Base-by-base conservation (phyloP, 2,113 vertebrate species). In the Callospermophilus lateralis region DNA sequence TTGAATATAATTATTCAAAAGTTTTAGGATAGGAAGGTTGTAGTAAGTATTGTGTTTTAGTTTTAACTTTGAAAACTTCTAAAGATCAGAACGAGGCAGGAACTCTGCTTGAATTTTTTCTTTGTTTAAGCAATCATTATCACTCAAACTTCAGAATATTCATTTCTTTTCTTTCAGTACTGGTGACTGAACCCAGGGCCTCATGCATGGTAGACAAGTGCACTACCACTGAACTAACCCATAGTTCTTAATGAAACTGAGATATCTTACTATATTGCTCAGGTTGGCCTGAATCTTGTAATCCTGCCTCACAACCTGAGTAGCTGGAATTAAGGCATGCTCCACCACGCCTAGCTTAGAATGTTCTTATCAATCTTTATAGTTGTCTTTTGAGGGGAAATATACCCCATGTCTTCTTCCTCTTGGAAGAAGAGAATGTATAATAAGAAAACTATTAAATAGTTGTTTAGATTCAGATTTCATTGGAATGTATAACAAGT, bases 1-100 rank as follows among this genome's bases (percentile, higher is more conserved):
- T 10, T 89, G 73, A 93, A 84, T 91, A 42, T 79, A 93, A 95
- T 94, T 92, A 92, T 80, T 93, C 80, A 42, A 97, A 89, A 24
- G 68, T 61, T 61, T 84, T 87, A 90, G 30, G 24, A 87, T 34
- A 84, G 90, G 39, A 95, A 45, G 32, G 68, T 16, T 89, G 13
- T 88, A 96, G 16, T 45, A 88, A 76, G 37, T 30, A 58, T 32
- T 3, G 12, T 30, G 70, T 73, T 92, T 90, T 90, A 94, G 55
- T 96, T 93, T 45, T 92, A 89, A 91, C 73, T 16, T 65, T 89
- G 32, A 61, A 37, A 90, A 67, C 30, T 97, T 92, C 53, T 91
- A 22, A 97, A 81, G 26, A 28, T 3, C 94, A 30, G 90, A 67
- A 95, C 84, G 45, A 89, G 45, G 12, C 6, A 39, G 65, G 78